phyloP scores from a whole-genome alignment of 2,888 invertebrate genomes.

The Rhamnusium bicolor region DNA sequence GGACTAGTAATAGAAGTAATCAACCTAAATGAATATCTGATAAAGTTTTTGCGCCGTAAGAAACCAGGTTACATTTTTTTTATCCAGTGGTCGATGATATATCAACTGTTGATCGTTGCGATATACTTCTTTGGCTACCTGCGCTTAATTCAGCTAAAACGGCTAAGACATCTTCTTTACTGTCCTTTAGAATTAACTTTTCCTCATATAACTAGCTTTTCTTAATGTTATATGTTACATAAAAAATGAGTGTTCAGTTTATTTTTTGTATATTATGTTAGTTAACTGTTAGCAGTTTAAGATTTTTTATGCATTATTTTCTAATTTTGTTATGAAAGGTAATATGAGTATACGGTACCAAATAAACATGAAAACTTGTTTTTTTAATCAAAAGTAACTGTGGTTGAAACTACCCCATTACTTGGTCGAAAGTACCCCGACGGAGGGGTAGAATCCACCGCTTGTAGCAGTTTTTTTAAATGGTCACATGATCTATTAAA shows the following conservation, averaged over 20 bases:
- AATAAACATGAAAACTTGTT: constrained; percentile 1
- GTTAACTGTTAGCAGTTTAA: too few relatives aligned
- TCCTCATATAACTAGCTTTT: neutral
- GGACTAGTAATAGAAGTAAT: neutral
- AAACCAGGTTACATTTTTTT: neutral
- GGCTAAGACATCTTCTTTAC: constrained; percentile 18
- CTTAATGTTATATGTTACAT: neutral
- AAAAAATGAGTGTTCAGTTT: neutral
- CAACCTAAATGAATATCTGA: neutral
- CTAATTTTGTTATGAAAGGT: neutral
- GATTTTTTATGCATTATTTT: neutral
- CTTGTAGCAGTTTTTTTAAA: neutral
- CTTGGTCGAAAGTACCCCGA: neutral
- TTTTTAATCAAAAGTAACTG: neutral
- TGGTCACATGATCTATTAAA: neutral
- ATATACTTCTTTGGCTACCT: constrained; percentile 14
- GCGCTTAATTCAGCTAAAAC: constrained; percentile 20
- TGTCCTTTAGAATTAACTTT: constrained; percentile 2
- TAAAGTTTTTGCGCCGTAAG: neutral
- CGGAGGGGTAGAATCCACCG: neutral
- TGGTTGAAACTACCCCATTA: neutral
- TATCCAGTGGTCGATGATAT: neutral
- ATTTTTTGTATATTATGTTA: too few relatives aligned
- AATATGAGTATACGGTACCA: too few relatives aligned
- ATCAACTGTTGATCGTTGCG: constrained; percentile 6